phyloP scores from a whole-genome alignment of 2,888 invertebrate genomes.

The Balanococcus diminutus region DNA sequence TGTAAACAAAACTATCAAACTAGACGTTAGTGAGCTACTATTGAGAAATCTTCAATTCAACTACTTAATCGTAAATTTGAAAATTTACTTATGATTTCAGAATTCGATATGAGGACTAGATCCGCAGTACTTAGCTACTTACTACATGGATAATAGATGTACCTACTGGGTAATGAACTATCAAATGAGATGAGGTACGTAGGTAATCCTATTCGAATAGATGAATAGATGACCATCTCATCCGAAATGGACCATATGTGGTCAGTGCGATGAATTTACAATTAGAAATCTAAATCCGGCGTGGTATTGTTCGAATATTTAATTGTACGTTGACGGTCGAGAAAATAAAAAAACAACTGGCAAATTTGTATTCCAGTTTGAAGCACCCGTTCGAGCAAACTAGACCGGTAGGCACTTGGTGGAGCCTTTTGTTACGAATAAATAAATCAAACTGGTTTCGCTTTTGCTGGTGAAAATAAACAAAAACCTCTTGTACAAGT shows the following conservation, averaged over 20 bases:
- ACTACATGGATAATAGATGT: too few relatives aligned
- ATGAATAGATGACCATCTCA: too few relatives aligned
- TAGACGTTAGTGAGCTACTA: too few relatives aligned
- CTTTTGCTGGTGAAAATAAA: neutral
- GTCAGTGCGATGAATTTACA: neutral
- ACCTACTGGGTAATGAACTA: too few relatives aligned
- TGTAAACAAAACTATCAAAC: too few relatives aligned
- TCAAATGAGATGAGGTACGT: too few relatives aligned
- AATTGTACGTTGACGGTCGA: neutral
- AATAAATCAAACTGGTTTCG: slow-evolving; percentile 44
- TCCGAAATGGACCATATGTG: neutral
- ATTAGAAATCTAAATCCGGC: neutral
- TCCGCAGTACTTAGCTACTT: too few relatives aligned
- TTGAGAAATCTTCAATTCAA: too few relatives aligned
- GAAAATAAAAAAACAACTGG: neutral
- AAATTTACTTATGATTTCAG: too few relatives aligned
- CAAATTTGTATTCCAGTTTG: slow-evolving; percentile 17
- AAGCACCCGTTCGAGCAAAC: slow-evolving; percentile 12
- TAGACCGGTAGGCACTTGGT: neutral
- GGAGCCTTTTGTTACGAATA: slow-evolving; percentile 4
- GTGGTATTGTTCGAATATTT: neutral
- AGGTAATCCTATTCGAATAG: too few relatives aligned
- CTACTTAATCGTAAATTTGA: too few relatives aligned
- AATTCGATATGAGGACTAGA: too few relatives aligned
- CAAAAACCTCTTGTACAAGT: neutral